These are phyloP conservation scores for Tinea pellionella DNA, from an alignment of 2,888 invertebrate genomes.

Conservation along the genomic window DNA sequence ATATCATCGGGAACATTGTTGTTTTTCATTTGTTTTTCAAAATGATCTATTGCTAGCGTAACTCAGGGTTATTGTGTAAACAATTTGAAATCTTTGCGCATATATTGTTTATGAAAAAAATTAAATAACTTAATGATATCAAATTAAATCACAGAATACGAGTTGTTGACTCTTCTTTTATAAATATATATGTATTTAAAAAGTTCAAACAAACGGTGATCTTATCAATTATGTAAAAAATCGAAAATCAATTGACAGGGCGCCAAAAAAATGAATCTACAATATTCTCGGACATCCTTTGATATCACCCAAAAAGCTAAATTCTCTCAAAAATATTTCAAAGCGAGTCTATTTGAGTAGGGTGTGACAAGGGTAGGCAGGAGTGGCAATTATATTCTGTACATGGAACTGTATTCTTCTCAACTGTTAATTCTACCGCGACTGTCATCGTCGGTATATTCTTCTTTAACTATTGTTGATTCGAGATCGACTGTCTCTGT, in stretches of 20 bases:
- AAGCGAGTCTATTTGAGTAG: constrained; percentile 14
- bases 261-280: neutral
- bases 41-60: neutral
- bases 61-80: no score
- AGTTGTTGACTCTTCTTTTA: no score
- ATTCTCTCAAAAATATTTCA: constrained; percentile 15
- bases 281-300: neutral
- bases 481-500: no score
- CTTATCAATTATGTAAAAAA: neutral
- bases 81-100: no score
- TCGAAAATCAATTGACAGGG: neutral
- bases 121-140: no score
- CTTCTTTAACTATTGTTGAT: constrained; percentile 13
- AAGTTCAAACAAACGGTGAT: neutral
- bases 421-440: constrained; percentile 7
- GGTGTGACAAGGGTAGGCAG: constrained; percentile 14
- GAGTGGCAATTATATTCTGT: constrained; percentile 14
- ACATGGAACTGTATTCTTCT: constrained; percentile 13
- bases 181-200: neutral
- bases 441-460: neutral
- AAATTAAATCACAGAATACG: no score
- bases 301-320: constrained; percentile 4
- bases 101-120: no score
- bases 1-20: neutral
- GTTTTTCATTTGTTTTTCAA: neutral